Conservation (phyloP, 2,797 vertebrate genomes). For the Myripristis jacobus region DNA sequence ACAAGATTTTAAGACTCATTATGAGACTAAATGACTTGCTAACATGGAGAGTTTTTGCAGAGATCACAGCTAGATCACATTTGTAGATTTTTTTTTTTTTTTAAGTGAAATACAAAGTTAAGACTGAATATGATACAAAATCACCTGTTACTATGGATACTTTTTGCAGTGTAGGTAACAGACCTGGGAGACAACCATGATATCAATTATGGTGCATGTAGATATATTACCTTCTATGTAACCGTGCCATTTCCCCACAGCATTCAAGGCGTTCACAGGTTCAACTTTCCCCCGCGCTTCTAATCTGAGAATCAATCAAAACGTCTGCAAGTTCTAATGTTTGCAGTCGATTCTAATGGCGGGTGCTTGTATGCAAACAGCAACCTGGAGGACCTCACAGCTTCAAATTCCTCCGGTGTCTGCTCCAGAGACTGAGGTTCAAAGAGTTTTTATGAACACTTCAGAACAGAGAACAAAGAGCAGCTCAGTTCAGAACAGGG, state of each 20-base stretch:
- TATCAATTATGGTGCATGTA: constrained; percentile 7
- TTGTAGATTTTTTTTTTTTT: no score
- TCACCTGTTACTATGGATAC: no score
- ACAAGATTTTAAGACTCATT: no score
- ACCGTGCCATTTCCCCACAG: neutral
- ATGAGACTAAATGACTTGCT: no score
- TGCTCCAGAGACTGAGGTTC: constrained; percentile 20
- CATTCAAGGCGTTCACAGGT: constrained; percentile 1
- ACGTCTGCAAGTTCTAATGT: neutral
- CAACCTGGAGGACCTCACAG: neutral
- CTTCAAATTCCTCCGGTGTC: neutral
- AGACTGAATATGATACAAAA: no score
- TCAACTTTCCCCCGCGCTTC: constrained; percentile 2
- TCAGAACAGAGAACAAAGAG: constrained; percentile 2
- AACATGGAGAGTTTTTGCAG: no score
- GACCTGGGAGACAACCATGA: neutral
- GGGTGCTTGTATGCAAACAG: constrained; percentile 5
- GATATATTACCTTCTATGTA: constrained; percentile 9
- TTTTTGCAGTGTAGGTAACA: neutral
- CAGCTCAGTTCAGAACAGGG: neutral
- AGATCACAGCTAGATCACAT: no score
- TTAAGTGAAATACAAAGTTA: no score
- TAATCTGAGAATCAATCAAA: constrained; percentile 17
- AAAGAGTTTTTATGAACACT: constrained; percentile 18
- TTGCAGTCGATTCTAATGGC: neutral